Conservation (phyloP, 2,888 invertebrate genomes). For the Glaucopsyche alexis region DNA sequence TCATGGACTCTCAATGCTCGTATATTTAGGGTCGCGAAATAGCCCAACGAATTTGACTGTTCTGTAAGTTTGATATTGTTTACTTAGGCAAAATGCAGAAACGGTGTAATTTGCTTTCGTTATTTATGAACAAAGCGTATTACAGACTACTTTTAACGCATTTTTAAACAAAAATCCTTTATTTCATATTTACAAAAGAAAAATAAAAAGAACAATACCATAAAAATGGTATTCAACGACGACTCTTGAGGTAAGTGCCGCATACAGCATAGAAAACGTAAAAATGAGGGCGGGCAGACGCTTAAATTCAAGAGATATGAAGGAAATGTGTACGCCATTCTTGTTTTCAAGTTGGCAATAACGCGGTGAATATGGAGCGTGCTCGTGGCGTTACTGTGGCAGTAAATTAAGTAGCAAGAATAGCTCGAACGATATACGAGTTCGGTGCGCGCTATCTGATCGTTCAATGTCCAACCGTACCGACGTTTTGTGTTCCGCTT, state of each 20-base stretch:
- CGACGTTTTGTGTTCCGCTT: constrained; percentile 36
- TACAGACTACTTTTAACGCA: constrained; percentile 19
- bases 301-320: constrained; percentile 71
- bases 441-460: constrained; percentile 58
- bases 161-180: constrained; percentile 11
- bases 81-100: neutral
- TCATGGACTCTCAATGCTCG: neutral
- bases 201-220: constrained; percentile 29
- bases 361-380: constrained; percentile 74
- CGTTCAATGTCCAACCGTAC: constrained; percentile 52
- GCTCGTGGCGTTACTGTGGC: constrained; percentile 74
- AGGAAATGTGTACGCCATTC: constrained; percentile 73
- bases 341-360: constrained; percentile 78
- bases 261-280: constrained; percentile 53
- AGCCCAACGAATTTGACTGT: neutral
- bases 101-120: neutral
- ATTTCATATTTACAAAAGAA: constrained; percentile 33
- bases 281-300: constrained; percentile 61
- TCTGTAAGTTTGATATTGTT: neutral
- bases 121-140: constrained; percentile 21
- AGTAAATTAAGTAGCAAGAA: constrained; percentile 65
- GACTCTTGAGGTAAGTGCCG: constrained; percentile 33
- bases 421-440: constrained; percentile 56
- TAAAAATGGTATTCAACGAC: constrained; percentile 44
- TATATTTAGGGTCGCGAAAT: neutral